Percentiles rank a stretch among this genome's conserved stretches.
phyloP scores from a whole-genome alignment of 2,797 vertebrate species.

The Heterohyrax brucei region DNA sequence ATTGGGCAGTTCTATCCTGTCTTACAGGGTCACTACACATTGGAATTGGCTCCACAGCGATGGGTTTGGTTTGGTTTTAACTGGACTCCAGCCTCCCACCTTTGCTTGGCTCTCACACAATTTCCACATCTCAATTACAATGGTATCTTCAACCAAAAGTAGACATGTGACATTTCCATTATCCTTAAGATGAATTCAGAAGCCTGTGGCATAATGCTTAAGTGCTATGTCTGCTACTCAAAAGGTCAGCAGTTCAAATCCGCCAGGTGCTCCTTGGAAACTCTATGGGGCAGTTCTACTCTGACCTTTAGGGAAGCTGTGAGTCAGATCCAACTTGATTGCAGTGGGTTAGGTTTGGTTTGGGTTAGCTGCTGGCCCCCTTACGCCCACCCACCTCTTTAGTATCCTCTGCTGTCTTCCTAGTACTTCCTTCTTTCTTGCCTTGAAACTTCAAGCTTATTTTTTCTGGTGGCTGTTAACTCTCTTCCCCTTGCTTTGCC shows the following conservation, averaged over 20 bases:
- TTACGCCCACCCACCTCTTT: not conserved
- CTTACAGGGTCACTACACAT: too few species aligned
- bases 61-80: not conserved
- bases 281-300: too few species aligned
- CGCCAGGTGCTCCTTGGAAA: too few species aligned
- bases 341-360: too few species aligned
- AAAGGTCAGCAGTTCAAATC: too few species aligned
- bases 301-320: too few species aligned
- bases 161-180: not conserved
- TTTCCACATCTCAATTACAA: not conserved
- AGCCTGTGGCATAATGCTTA: too few species aligned
- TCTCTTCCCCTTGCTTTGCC: not conserved
- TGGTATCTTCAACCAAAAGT: not conserved
- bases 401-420: not conserved
- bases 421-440: not conserved
- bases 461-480: not conserved
- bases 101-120: not conserved
- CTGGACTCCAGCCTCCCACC: not conserved
- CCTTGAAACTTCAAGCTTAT: not conserved
- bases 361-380: too few species aligned
- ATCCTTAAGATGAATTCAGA: not conserved
- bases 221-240: too few species aligned
- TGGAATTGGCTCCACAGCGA: too few species aligned
- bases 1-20: too few species aligned
- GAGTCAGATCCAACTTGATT: too few species aligned